Conservation (phyloP, 2,797 vertebrate genomes). For the Acanthis flammea region DNA sequence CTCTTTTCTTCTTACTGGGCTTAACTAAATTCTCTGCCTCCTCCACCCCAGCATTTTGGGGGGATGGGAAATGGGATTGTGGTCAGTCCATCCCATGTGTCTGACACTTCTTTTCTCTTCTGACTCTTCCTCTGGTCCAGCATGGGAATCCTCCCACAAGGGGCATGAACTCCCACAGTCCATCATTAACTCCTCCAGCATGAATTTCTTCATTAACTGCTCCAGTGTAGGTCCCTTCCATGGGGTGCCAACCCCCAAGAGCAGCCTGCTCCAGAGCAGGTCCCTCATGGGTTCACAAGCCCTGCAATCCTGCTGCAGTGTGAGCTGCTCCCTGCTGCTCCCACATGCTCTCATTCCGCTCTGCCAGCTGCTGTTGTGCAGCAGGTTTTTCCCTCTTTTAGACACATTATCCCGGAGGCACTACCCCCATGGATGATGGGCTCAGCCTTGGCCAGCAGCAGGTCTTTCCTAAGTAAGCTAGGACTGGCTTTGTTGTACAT, state of each 20-base stretch:
- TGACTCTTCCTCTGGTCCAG: not conserved
- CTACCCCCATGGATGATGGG: too few species aligned
- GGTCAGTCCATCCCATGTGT: not conserved
- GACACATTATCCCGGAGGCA: not conserved
- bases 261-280: not conserved
- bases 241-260: not conserved
- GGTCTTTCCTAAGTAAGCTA: not conserved
- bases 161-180: not conserved
- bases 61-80: accelerated
- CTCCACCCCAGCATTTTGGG: not conserved
- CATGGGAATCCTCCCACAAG: not conserved
- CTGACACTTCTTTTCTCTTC: not conserved
- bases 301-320: not conserved
- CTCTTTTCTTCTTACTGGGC: not conserved
- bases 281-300: not conserved
- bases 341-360: not conserved
- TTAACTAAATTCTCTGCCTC: not conserved
- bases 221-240: not conserved
- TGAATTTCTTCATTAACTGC: not conserved
- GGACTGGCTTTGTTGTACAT: accelerated
- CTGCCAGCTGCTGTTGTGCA: not conserved
- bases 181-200: not conserved
- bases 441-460: accelerated
- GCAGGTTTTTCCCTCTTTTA: not conserved
- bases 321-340: not conserved